Evolutionary conservation across 2,113 vertebrate species (phyloP).

Genomic region (Galemys pyrenaicus): DNA sequence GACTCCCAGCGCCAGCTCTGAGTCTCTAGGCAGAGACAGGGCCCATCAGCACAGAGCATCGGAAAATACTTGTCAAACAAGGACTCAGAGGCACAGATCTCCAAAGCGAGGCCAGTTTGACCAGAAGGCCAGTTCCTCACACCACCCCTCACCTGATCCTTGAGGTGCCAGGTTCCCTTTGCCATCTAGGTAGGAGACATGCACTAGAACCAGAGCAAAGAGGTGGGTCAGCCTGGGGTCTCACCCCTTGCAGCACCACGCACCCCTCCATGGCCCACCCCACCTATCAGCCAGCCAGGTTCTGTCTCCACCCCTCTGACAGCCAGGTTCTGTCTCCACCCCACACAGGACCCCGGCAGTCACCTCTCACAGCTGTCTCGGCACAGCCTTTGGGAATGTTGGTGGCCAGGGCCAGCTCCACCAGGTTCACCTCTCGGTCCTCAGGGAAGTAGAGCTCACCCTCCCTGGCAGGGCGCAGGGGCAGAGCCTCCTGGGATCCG

Average conservation of each 20-base stretch:
- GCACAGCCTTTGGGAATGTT: conserved; percentile 94
- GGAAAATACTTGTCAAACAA: background rate
- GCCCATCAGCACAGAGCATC: background rate
- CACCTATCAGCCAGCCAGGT: background rate
- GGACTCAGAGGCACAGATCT: background rate
- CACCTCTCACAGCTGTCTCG: conserved; percentile 91
- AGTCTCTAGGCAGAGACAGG: background rate
- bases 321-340: no score
- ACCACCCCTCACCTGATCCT: conserved; percentile 86
- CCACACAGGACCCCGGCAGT: background rate
- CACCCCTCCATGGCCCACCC: background rate
- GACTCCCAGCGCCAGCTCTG: background rate
- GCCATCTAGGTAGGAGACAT: conserved; percentile 93
- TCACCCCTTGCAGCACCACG: fast-evolving
- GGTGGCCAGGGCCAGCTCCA: conserved; percentile 93
- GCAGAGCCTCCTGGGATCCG: conserved; percentile 89
- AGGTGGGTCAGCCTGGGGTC: background rate
- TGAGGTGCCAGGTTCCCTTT: conserved; percentile 94
- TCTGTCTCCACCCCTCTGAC: background rate
- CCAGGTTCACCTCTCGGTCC: conserved; percentile 93
- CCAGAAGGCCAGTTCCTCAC: background rate
- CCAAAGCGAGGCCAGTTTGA: background rate
- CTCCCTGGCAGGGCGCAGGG: conserved; percentile 90
- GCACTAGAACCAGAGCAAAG: conserved; percentile 83
- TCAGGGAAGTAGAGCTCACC: conserved; percentile 93